Percentiles rank a stretch among this genome's conserved stretches.
phyloP scores from a whole-genome alignment of 2,888 invertebrate species.

The Synergus umbraculus region DNA sequence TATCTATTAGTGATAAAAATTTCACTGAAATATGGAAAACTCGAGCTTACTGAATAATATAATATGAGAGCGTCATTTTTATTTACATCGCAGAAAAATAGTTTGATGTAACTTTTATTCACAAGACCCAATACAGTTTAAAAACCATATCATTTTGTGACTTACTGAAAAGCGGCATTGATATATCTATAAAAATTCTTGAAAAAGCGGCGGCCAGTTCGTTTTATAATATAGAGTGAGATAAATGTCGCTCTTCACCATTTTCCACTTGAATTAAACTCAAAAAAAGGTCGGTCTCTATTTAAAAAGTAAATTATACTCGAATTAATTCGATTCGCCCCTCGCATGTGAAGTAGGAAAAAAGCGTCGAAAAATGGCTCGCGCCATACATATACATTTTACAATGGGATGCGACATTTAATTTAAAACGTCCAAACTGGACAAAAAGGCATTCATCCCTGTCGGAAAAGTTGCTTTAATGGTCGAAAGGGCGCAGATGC shows the following conservation, averaged over 20 bases:
- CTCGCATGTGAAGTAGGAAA: background rate
- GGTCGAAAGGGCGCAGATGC: background rate
- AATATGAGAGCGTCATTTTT: background rate
- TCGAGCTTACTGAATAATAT: background rate
- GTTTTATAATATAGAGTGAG: too few relatives aligned
- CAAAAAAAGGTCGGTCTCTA: background rate
- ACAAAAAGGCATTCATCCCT: constrained; percentile 8
- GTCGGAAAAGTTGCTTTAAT: background rate
- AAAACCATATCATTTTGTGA: too few relatives aligned
- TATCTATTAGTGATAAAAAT: background rate
- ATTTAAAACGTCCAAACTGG: background rate
- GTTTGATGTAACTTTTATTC: too few relatives aligned
- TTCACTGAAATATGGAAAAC: background rate
- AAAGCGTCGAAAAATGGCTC: background rate
- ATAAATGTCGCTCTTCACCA: too few relatives aligned
- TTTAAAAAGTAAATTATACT: background rate
- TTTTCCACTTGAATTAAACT: background rate
- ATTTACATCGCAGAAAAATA: too few relatives aligned
- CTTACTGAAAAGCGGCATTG: too few relatives aligned
- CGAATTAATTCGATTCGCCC: background rate
- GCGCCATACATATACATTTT: background rate
- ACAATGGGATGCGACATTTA: background rate
- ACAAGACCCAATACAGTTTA: too few relatives aligned
- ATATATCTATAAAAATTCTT: too few relatives aligned
- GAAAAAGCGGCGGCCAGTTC: too few relatives aligned